These are phyloP conservation scores for Babylonia areolata DNA, from an alignment of 1,140 invertebrate species.

Conservation along the genomic window DNA sequence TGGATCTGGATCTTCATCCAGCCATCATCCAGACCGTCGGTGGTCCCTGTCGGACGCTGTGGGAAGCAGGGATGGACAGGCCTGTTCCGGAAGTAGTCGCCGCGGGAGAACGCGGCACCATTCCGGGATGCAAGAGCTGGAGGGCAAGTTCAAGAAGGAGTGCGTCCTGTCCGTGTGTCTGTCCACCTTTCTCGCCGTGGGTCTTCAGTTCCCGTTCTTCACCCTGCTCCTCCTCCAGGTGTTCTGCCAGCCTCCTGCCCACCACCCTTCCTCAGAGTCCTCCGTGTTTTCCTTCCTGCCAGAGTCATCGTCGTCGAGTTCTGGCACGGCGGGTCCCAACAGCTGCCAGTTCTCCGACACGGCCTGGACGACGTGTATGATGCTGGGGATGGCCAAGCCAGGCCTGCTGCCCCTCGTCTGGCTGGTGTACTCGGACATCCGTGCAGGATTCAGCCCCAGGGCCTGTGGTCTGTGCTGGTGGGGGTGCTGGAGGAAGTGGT, in stretches of 20 bases:
- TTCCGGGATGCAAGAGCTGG: neutral
- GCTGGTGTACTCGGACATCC: slow-evolving; percentile 39
- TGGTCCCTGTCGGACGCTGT: too few species aligned
- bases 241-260: slow-evolving; percentile 18
- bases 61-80: neutral
- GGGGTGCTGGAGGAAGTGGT: too few species aligned
- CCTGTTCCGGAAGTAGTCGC: neutral
- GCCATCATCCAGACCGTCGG: neutral
- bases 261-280: neutral
- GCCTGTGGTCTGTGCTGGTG: neutral
- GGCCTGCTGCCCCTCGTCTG: slow-evolving; percentile 41
- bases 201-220: slow-evolving; percentile 44
- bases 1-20: neutral
- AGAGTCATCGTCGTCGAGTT: neutral
- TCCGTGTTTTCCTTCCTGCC: neutral
- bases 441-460: neutral
- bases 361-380: slow-evolving; percentile 29
- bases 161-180: slow-evolving; percentile 26
- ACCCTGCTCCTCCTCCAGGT: slow-evolving; percentile 28
- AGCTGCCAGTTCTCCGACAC: slow-evolving; percentile 26
- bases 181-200: slow-evolving; percentile 28
- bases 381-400: slow-evolving; percentile 32
- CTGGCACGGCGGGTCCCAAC: too few species aligned
- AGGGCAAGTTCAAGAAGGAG: slow-evolving; percentile 11
- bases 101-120: neutral